Base-by-base conservation (phyloP, 2,888 invertebrate genomes). In the Eurois occulta region DNA sequence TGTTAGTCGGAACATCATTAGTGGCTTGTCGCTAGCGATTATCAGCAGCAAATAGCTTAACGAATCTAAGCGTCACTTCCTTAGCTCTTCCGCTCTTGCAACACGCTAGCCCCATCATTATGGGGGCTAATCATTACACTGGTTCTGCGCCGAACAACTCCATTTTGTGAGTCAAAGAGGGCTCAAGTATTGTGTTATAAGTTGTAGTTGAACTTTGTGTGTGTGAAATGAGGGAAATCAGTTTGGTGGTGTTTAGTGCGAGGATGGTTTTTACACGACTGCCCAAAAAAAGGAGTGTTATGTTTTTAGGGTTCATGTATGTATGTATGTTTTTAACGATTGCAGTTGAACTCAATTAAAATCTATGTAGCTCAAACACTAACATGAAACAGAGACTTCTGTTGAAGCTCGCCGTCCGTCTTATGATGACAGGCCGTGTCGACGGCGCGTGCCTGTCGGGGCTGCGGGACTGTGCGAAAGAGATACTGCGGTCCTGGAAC, bases 41-140 rank as follows among this genome's bases (percentile, higher is more conserved):
- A 92, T 91, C 90, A 87, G 86, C 91, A 90, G 91, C 90, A 92
- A 93, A 91, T 90, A 87, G 88, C 89, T 89, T 89, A 85, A 89
- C 88, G 86, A 94, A 92, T 90, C 87, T 93, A 94, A 93, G 91
- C 92, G 92, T 92, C 93, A 93, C 91, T 93, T 94, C 93, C 93
- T 90, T 79, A 81, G 86, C 83, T 90, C 89, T 93, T 94, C 93
- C 94, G 92, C 76, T 88, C 75, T 87, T 67, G 87, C 85, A 72
- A 75, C 88, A 93, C 92, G 93, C 92, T 80, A 92, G 41, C 78
- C 5, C 35, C 62, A 74, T 80, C 80, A 80, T 80, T 82, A 73
- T 75, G 48, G 46, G 71, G 62, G 70, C 72, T 82, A 73, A 78
- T 79, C 79, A 85, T 88, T 88, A 81, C 81, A 83, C 77, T 77